A percentile compares a stretch with the other conserved stretches of the same genome.
Conservation (phyloP, 2,113 vertebrate genomes). For the Motacilla alba region DNA sequence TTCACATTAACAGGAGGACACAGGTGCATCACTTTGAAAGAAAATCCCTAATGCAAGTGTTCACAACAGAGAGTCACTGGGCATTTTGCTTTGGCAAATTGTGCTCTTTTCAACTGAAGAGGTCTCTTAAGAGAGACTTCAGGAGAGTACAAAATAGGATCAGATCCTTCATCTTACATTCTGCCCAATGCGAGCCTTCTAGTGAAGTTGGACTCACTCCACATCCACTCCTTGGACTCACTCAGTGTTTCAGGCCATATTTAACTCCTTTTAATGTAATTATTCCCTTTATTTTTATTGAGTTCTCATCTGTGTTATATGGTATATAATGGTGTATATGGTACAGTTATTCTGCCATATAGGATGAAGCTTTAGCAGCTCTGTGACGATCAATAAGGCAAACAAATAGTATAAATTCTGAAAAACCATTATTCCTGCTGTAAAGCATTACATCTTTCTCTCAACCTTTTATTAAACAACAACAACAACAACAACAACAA, state of each 20-base stretch:
- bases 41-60: neutral
- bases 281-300: neutral
- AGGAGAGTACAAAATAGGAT: neutral
- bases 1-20: neutral
- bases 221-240: neutral
- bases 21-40: neutral
- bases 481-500: too few relatives aligned
- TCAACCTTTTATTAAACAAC: neutral
- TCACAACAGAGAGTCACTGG: neutral
- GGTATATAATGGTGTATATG: neutral
- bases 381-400: neutral
- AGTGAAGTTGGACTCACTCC: neutral
- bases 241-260: neutral
- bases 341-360: neutral
- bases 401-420: neutral
- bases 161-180: neutral
- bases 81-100: neutral
- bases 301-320: neutral
- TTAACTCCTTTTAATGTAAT: neutral
- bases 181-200: neutral
- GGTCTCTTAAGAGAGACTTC: neutral
- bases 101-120: neutral
- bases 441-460: neutral
- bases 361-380: neutral
- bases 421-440: neutral